These are phyloP conservation scores for Puma concolor DNA, from an alignment of 2,113 vertebrate genomes.

Conservation along the genomic window DNA sequence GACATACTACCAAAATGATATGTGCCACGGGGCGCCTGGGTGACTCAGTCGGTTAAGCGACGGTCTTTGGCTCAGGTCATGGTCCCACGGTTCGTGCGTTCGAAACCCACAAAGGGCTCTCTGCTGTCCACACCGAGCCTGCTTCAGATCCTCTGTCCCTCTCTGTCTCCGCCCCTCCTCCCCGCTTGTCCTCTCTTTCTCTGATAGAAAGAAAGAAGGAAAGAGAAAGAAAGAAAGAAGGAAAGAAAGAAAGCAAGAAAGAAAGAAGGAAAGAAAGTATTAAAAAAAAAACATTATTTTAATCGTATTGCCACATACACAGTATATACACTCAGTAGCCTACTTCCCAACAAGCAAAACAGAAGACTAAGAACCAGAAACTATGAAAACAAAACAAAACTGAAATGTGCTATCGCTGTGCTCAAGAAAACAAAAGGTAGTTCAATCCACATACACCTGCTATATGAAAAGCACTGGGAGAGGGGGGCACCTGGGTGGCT, in stretches of 20 bases:
- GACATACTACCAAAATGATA: no score
- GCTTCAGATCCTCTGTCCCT: background rate
- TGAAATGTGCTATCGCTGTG: background rate
- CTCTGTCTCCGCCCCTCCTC: background rate
- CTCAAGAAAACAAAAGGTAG: background rate
- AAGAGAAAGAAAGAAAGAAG: background rate
- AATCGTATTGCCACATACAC: background rate
- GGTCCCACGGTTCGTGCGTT: background rate
- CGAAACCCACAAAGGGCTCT: no score
- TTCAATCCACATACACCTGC: background rate
- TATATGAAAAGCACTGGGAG: background rate
- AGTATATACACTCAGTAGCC: background rate
- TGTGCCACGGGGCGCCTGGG: accelerated
- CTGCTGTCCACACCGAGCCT: no score
- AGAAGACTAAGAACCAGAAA: background rate
- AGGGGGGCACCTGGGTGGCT: no score
- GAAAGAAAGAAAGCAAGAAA: background rate
- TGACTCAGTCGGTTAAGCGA: background rate
- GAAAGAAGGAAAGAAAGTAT: background rate
- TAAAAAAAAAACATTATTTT: background rate
- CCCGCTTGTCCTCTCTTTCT: no score
- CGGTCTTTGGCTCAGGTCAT: background rate
- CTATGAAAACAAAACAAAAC: background rate
- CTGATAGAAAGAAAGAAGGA: background rate
- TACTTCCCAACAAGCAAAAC: background rate